Evolutionary conservation across 2,113 vertebrate species (phyloP), one percentile per base, ranked within the genome.

Genomic region (Laticauda laticaudata): DNA sequence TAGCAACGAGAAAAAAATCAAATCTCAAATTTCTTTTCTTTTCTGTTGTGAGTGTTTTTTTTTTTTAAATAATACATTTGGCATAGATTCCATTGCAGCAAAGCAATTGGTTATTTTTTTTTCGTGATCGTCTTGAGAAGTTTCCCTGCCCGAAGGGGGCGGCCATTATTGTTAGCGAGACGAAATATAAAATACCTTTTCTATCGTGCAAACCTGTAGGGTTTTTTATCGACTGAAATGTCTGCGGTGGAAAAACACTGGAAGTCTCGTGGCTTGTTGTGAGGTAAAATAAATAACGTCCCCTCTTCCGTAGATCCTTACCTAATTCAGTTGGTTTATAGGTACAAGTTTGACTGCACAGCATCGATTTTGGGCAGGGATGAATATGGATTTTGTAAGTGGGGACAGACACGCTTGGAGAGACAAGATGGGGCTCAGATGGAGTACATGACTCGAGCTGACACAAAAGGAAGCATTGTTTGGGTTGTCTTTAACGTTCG

Each of bases 181-280:
- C 96, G 94, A 97, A 98, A 97, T 97, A 97, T 97, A 97, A 98
- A 98, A 97, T 95, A 97, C 97, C 96, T 96, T 95, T 95, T 51
- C 92, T 97, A 96, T 94, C 96, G 96, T 97, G 92, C 95, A 93
- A 92, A 51, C 95, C 95, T 96, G 96, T 92, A 97, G 97, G 96
- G 48, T 97, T 97, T 64, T 75, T 98, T 98, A 98, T 97, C 97
- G 97, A 98, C 97, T 97, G 97, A 98, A 94, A 92, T 98, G 97
- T 98, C 97, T 97, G 95, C 85, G 95, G 93, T 91, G 92, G 91
- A 9, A 95, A 97, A 96, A 57, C 97, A 97, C 95, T 75, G 93
- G 95, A 97, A 96, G 97, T 96, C 96, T 97, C 95, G 97, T 95
- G 94, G 95, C 97, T 97, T 97, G 96, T 97, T 95, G 96, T 93